A percentile compares a stretch with the other conserved stretches of the same genome.
phyloP scores from a whole-genome alignment of 2,113 vertebrate genomes.

The Galemys pyrenaicus region DNA sequence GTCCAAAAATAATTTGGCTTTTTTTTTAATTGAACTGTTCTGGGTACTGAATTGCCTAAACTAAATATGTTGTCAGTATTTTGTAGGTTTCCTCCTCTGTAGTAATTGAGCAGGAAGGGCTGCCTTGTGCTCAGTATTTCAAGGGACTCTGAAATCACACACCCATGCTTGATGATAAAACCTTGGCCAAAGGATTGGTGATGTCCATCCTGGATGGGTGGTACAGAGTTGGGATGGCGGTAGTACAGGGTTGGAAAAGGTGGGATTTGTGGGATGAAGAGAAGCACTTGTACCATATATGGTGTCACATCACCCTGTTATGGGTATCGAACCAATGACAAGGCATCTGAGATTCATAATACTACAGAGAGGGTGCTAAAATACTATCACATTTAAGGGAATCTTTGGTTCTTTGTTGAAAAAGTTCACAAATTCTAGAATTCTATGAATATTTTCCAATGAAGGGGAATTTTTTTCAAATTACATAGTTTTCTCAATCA shows the following conservation, averaged over 20 bases:
- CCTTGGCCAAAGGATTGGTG: background rate
- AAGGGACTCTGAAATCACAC: background rate
- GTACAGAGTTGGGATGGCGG: background rate
- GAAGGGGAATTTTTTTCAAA: constrained; percentile 43
- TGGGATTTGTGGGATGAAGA: background rate
- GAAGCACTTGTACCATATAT: background rate
- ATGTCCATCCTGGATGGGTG: background rate
- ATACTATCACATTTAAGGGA: background rate
- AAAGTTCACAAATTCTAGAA: constrained; percentile 51
- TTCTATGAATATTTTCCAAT: constrained; percentile 55
- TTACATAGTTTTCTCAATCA: constrained; percentile 51
- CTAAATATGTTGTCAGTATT: background rate
- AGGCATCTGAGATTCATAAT: background rate
- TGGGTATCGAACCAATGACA: background rate
- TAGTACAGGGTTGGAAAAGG: fast-evolving
- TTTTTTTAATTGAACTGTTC: background rate
- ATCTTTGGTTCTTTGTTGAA: background rate
- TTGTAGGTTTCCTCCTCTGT: background rate
- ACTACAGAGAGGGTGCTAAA: background rate
- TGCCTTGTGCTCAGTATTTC: background rate
- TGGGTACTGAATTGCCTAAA: background rate
- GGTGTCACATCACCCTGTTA: background rate
- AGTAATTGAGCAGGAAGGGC: background rate
- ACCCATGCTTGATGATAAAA: background rate
- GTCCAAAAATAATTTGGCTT: background rate